Conservation (phyloP, 2,113 vertebrate genomes). For the Lagenorhynchus albirostris region DNA sequence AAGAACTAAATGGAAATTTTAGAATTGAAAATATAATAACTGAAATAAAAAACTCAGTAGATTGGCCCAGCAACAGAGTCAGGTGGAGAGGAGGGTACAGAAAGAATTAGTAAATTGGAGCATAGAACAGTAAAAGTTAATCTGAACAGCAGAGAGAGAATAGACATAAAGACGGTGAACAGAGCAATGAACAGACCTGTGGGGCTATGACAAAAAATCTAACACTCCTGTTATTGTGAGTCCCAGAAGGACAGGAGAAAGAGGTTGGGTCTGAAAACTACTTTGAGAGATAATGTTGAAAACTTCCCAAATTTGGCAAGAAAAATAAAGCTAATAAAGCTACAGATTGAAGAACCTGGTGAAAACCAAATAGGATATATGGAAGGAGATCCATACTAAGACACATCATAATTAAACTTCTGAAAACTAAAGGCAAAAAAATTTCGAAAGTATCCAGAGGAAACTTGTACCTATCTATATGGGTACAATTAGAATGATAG, state of each 20-base stretch:
- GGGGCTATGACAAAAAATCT: not conserved
- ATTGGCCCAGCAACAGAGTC: not conserved
- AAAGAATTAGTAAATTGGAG: not conserved
- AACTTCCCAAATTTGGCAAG: not conserved
- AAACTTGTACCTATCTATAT: not conserved
- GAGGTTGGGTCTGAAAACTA: not conserved
- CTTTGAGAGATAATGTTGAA: not conserved
- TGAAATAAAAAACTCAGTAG: not conserved
- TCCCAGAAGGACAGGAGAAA: not conserved
- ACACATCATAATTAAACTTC: not conserved
- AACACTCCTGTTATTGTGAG: not conserved
- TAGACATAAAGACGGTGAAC: not conserved
- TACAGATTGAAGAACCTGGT: not conserved
- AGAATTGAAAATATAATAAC: not conserved
- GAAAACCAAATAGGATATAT: not conserved
- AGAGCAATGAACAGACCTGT: not conserved
- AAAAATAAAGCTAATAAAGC: not conserved
- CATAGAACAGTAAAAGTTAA: not conserved
- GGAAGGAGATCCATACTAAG: not conserved
- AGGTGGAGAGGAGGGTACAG: not conserved
- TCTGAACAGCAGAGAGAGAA: not conserved
- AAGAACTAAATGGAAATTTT: not conserved
- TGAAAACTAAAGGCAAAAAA: not conserved
- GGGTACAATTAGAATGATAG: too few relatives aligned
- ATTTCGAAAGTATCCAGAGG: not conserved